Evolutionary conservation across 1,140 invertebrate genomes (phyloP).

Genomic region (Rhyacophila brunnea): DNA sequence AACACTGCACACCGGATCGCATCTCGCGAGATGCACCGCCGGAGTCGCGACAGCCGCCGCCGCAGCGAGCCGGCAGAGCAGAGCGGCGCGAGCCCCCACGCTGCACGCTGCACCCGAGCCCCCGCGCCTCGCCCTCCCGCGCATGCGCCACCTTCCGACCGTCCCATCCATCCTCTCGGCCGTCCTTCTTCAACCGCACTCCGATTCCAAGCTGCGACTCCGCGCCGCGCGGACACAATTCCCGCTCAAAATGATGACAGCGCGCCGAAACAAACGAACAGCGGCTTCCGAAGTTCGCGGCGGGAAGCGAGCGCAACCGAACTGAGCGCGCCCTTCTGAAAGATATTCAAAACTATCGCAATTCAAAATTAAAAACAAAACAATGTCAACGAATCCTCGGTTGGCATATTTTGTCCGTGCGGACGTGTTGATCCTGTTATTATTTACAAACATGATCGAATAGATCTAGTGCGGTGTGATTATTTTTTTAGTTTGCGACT

Average conservation of each 20-base stretch:
- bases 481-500: conserved; percentile 12
- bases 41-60: background rate
- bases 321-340: too few relatives aligned
- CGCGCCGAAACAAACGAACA: conserved; percentile 5
- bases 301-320: too few relatives aligned
- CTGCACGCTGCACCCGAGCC: conserved; percentile 4
- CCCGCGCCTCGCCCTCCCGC: background rate
- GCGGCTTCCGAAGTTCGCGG: too few relatives aligned
- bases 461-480: conserved; percentile 15
- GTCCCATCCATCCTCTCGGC: background rate
- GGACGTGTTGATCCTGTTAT: too few relatives aligned
- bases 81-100: conserved; percentile 1
- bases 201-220: conserved; percentile 17
- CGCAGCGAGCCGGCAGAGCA: background rate
- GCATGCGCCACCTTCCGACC: conserved; percentile 17
- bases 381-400: too few relatives aligned
- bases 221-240: conserved; percentile 14
- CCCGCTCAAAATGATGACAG: conserved; percentile 2
- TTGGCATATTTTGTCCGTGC: too few relatives aligned
- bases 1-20: background rate
- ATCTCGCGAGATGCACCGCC: conserved; percentile 19
- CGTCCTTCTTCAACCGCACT: conserved; percentile 12
- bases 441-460: too few relatives aligned
- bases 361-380: too few relatives aligned
- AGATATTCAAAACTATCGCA: too few relatives aligned